A percentile compares a stretch with the other conserved stretches of the same genome.
Evolutionary conservation across 1,140 invertebrate species (phyloP).

Genomic region (Acromyrmex heyeri): DNA sequence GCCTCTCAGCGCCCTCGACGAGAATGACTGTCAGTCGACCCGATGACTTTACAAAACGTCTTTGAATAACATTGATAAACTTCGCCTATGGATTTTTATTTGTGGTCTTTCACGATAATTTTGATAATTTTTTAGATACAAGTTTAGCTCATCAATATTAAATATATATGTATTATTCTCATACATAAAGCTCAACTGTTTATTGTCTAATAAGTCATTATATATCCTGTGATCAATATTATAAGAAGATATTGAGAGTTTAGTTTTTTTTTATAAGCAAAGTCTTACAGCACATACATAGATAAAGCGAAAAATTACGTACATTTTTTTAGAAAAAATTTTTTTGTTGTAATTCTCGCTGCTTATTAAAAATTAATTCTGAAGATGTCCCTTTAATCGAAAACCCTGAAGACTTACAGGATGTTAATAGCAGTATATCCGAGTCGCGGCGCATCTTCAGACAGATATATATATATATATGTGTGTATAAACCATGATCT

Average conservation of each 20-base stretch:
- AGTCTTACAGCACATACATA: background rate
- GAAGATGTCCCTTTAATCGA: background rate
- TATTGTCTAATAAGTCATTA: background rate
- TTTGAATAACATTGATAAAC: slow-evolving; percentile 35
- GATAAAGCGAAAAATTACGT: background rate
- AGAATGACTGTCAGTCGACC: slow-evolving; percentile 39
- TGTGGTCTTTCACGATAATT: background rate
- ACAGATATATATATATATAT: background rate
- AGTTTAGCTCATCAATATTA: background rate
- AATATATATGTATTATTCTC: background rate
- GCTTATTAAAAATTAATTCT: background rate
- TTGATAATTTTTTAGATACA: background rate
- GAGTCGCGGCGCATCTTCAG: slow-evolving; percentile 13
- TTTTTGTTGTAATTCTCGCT: background rate
- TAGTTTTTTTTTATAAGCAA: background rate
- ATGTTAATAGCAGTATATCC: slow-evolving; percentile 7
- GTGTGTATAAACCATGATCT: slow-evolving; percentile 21
- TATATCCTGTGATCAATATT: background rate
- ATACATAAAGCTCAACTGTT: background rate
- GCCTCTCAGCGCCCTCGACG: slow-evolving; percentile 23
- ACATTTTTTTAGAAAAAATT: background rate
- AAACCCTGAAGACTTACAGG: background rate
- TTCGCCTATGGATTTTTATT: background rate
- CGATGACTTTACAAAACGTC: slow-evolving; percentile 7
- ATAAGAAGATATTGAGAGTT: background rate